Base-by-base conservation (phyloP, 2,888 invertebrate species). In the Scaptomyza flava region DNA sequence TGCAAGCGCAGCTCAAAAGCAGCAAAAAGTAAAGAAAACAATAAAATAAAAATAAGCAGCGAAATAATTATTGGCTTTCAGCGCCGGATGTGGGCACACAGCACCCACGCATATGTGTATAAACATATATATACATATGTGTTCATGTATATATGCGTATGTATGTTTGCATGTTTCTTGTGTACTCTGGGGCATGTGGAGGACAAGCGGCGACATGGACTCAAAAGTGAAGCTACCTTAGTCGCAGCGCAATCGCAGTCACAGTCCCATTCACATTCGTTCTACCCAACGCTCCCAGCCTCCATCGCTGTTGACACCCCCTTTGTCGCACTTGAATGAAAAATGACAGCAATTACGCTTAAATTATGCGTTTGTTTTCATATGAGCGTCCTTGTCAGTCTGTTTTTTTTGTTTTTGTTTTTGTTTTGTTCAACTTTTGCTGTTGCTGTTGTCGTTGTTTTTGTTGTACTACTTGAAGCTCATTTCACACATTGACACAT, bases 281-380 rank as follows among this genome's bases (percentile, higher is more conserved):
- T 23, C 7, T 20, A 33, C 17, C 17, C 17, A 17, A 17, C 17
- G 17, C 17, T 17, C 17, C 17, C 17, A 17, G 1, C 17, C 17
- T 17, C 17, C 17, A 17, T 1, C 17, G 17, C 17, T 17, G 17
- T 17, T 17, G 17, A 17, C 17, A 0, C 30, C 17, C 17, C 60
- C n/a, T 45, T 50, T 50, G 77, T 38, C 57, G 67, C 75, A 78
- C 74, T 83, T 79, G 80, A 78, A 79, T 80, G 85, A 89, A 85
- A 89, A 89, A 88, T 89, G 79, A 78, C 89, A 85, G 89, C 85
- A 88, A 88, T 88, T 88, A 89, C 75, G 76, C 85, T 82, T 87
- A 87, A 87, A 89, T 89, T 89, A 89, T 89, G 89, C 87, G 78
- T 82, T 84, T 82, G 81, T 82, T 82, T 82, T 87, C 85, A 87